Evolutionary conservation across 2,113 vertebrate species (phyloP), one percentile per base, ranked within the genome.

Genomic region (Crotalus viridis): DNA sequence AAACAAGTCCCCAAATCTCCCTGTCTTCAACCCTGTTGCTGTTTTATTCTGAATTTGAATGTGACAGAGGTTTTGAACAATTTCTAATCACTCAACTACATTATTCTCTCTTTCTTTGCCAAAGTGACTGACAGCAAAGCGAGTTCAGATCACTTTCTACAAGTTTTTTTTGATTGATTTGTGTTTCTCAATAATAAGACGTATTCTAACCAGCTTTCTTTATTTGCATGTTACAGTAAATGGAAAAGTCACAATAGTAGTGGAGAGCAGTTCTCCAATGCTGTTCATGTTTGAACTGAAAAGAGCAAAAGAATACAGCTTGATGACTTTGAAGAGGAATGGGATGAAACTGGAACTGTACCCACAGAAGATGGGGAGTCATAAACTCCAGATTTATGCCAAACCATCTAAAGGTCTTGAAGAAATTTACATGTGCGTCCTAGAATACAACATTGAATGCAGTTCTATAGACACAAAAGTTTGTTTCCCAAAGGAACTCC

Each of bases 271-370:
- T 0, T 56, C 96, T 0, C 96, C 97, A 0, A 97, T 92, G 0
- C 88, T 97, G 2, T 98, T 98, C 93, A 98, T 92, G 26, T 98
- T 98, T 15, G 96, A 97, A 92, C 95, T 98, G 94, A 96, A 97
- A 0, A 98, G 97, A 93, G 97, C 94, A 87, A 96, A 98, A 0
- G 94, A 98, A 46, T 96, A 97, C 0, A 98, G 98, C 24, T 95
- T 98, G 87, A 96, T 98, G 97, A 98, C 96, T 69, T 92, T 98
- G 93, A 95, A 93, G 86, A 97, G 96, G 74, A 94, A 97, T 0
- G 98, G 98, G 0, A 98, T 98, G 98, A 97, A 96, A 87, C 95
- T 98, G 94, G 98, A 98, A 0, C 54, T 98, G 56, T 98, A 97
- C 95, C 98, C 98, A 0, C 97, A 97, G 0, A 94, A 95, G 52